A percentile compares a stretch with the other conserved stretches of the same genome.
Conservation (phyloP, 1,140 invertebrate species). For the Leptinotarsa texana region DNA sequence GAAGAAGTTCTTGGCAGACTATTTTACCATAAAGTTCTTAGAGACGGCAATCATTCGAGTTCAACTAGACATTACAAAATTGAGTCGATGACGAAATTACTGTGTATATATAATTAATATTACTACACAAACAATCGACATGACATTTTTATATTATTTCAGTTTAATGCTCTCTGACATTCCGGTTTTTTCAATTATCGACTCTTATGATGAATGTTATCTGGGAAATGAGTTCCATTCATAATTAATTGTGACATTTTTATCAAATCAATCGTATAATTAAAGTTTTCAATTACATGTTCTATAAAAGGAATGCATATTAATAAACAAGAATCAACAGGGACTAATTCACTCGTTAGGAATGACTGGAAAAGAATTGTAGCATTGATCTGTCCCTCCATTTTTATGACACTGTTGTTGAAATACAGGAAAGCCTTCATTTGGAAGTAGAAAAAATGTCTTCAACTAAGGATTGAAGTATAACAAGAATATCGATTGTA, state of each 20-base stretch:
- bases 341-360: neutral
- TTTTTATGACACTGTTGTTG: too few species aligned
- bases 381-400: neutral
- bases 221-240: neutral
- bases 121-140: too few species aligned
- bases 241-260: slow-evolving; percentile 1
- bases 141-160: neutral
- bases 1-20: too few species aligned
- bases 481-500: too few species aligned
- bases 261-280: neutral
- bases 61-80: too few species aligned
- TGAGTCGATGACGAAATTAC: too few species aligned
- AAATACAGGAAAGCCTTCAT: too few species aligned
- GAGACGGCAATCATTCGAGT: too few species aligned
- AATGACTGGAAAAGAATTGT: neutral
- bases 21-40: too few species aligned
- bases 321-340: neutral
- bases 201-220: neutral
- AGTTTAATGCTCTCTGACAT: neutral
- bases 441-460: too few species aligned
- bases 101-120: too few species aligned
- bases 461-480: too few species aligned
- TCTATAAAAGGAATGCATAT: slow-evolving; percentile 1
- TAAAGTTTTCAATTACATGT: neutral
- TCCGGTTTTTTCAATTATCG: neutral